These are phyloP conservation scores for Otocyon megalotis DNA, from an alignment of 2,113 vertebrate species.

Conservation along the genomic window DNA sequence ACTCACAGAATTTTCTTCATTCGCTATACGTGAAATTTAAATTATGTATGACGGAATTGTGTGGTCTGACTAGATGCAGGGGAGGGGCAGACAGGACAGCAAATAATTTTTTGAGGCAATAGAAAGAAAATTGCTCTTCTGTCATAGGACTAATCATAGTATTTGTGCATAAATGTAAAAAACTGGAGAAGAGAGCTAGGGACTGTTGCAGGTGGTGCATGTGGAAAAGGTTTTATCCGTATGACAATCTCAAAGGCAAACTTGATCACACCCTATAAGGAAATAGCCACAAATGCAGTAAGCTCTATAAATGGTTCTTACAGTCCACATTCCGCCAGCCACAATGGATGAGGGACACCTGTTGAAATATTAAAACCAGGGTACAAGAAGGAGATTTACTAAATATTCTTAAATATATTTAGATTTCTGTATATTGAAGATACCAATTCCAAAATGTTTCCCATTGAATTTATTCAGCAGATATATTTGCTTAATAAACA, in stretches of 20 bases:
- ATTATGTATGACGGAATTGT: not conserved
- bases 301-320: not conserved
- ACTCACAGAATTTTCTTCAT: not conserved
- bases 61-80: not conserved
- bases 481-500: not conserved
- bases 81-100: not conserved
- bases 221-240: not conserved
- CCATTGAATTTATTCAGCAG: not conserved
- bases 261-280: not conserved
- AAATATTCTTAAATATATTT: not conserved
- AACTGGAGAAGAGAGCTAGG: not conserved
- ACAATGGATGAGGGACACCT: not conserved
- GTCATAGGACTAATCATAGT: not conserved
- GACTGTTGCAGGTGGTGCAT: no score
- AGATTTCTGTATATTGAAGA: slow-evolving; percentile 7
- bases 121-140: slow-evolving; percentile 27
- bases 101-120: not conserved
- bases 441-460: not conserved
- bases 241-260: not conserved
- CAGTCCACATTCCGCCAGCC: not conserved
- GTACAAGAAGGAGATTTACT: not conserved
- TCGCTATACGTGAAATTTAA: slow-evolving; percentile 41
- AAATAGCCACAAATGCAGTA: not conserved
- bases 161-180: not conserved
- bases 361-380: not conserved